Conservation (phyloP, 2,888 invertebrate species). For the Chymomyza caudatula region DNA sequence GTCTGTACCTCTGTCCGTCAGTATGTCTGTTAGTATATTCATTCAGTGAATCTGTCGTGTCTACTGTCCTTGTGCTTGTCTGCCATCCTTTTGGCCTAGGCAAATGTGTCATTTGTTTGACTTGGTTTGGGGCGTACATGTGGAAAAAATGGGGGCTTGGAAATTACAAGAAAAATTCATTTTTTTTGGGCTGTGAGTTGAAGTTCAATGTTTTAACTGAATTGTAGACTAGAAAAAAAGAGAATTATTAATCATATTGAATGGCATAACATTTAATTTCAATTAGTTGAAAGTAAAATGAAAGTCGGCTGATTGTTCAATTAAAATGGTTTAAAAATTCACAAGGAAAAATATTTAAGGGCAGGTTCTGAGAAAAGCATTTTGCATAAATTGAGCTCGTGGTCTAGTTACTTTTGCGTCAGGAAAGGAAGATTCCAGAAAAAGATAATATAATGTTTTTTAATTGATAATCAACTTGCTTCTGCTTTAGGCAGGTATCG, state of each 20-base stretch:
- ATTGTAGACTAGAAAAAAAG: neutral
- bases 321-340: neutral
- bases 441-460: too few species aligned
- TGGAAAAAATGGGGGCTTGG: neutral
- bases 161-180: neutral
- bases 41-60: neutral
- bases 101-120: slow-evolving; percentile 21
- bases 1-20: too few species aligned
- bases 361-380: neutral
- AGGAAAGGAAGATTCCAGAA: too few species aligned
- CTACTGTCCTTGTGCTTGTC: neutral
- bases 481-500: too few species aligned
- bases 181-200: too few species aligned
- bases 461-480: too few species aligned
- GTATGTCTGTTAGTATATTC: neutral
- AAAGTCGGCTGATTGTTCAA: neutral
- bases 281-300: neutral
- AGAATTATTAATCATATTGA: neutral
- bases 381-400: neutral
- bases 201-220: too few species aligned
- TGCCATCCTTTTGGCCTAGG: neutral
- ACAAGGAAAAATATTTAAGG: neutral
- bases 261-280: neutral
- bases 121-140: neutral
- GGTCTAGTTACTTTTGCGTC: too few species aligned